Conservation (phyloP, 2,888 invertebrate genomes). For the Notodonta ziczac region DNA sequence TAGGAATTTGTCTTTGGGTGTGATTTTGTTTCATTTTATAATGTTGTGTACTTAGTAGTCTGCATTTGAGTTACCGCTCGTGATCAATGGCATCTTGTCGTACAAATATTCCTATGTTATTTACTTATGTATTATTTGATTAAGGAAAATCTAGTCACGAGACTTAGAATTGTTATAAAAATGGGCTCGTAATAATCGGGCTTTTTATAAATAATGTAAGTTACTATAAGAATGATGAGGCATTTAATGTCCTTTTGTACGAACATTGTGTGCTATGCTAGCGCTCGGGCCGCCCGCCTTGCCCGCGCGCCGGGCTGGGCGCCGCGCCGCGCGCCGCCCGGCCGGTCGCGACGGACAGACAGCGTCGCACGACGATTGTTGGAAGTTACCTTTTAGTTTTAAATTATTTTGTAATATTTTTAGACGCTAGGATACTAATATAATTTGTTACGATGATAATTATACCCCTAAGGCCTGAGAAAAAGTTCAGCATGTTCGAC, state of each 20-base stretch:
- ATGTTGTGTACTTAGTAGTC: conserved; percentile 79
- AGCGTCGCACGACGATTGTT: conserved; percentile 50
- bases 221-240: conserved; percentile 55
- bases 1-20: conserved; percentile 68
- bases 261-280: conserved; percentile 40
- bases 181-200: conserved; percentile 74
- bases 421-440: conserved; percentile 74
- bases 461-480: conserved; percentile 65
- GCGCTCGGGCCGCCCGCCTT: conserved; percentile 13
- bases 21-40: conserved; percentile 77
- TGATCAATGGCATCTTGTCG: conserved; percentile 84
- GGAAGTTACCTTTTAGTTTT: conserved; percentile 82
- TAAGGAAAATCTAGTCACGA: conserved; percentile 84
- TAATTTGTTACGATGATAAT: conserved; percentile 74
- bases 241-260: conserved; percentile 71
- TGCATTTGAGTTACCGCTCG: conserved; percentile 85
- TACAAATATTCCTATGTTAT: conserved; percentile 85
- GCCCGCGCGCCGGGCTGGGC: conserved; percentile 5
- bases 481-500: conserved; percentile 77
- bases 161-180: conserved; percentile 81
- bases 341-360: conserved; percentile 1
- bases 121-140: conserved; percentile 80
- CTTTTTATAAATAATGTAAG: conserved; percentile 72
- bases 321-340: conserved; percentile 11
- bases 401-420: conserved; percentile 71